Conservation (phyloP, 1,140 invertebrate species). For the Goniozus legneri region DNA sequence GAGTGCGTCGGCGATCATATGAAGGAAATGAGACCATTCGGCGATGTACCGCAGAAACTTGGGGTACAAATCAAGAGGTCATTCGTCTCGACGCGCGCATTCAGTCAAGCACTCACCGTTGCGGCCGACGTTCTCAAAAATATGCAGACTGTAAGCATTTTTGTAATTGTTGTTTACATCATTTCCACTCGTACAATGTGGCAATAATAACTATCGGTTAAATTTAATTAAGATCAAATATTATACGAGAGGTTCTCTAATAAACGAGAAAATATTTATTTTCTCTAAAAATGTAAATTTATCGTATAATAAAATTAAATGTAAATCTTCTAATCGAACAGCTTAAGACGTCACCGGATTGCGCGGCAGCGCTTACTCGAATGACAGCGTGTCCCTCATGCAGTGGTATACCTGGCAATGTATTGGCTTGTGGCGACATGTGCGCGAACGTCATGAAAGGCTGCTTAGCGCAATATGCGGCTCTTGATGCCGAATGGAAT, state of each 20-base stretch:
- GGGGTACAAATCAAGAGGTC: conserved; percentile 84
- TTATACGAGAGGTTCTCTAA: background rate
- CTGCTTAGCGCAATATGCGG: conserved; percentile 80
- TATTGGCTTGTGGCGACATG: conserved; percentile 80
- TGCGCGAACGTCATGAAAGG: conserved; percentile 88
- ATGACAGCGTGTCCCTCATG: conserved; percentile 87
- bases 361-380: conserved; percentile 72
- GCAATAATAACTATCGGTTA: no score
- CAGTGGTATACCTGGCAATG: conserved; percentile 63
- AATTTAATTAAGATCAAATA: no score
- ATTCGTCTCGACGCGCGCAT: conserved; percentile 90
- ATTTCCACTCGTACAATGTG: no score
- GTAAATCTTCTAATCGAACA: conserved; percentile 26
- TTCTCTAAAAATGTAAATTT: no score
- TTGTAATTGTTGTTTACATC: no score
- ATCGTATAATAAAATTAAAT: no score
- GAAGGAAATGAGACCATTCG: conserved; percentile 90
- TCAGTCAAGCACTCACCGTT: conserved; percentile 81
- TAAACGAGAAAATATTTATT: background rate
- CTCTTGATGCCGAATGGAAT: conserved; percentile 86
- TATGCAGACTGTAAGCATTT: conserved; percentile 73
- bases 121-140: conserved; percentile 80
- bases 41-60: conserved; percentile 88
- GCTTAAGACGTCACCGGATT: conserved; percentile 59
- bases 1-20: conserved; percentile 86